Percentiles rank a stretch among this genome's conserved stretches.
Conservation (phyloP, 2,113 vertebrate species). For the Hippocampus abdominalis region DNA sequence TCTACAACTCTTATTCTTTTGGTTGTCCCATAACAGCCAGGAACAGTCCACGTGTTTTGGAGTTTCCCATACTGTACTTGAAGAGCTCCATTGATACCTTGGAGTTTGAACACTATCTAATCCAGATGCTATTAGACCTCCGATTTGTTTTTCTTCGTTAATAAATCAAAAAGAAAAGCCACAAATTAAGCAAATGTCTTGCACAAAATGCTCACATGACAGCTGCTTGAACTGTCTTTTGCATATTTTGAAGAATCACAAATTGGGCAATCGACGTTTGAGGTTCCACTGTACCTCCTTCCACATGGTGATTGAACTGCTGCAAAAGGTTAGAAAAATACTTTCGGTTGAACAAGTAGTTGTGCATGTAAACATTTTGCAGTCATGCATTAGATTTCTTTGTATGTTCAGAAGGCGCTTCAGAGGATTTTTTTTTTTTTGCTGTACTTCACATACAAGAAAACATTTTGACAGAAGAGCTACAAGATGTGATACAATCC, state of each 20-base stretch:
- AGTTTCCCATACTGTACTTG: background rate
- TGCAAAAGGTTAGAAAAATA: constrained; percentile 13
- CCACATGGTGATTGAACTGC: constrained; percentile 41
- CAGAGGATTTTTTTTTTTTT: constrained; percentile 2
- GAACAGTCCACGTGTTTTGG: background rate
- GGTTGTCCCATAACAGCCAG: background rate
- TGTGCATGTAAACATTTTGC: constrained; percentile 18
- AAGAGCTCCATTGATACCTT: background rate
- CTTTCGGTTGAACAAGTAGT: constrained; percentile 11
- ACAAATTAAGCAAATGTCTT: background rate
- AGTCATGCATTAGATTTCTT: constrained; percentile 21
- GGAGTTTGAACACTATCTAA: background rate
- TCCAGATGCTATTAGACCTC: background rate
- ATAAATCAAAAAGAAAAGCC: background rate
- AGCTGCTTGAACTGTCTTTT: background rate
- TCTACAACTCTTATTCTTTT: background rate
- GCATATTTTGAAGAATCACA: background rate
- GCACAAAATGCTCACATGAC: background rate
- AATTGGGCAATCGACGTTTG: background rate
- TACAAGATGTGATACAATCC: constrained; percentile 22
- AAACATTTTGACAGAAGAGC: constrained; percentile 32
- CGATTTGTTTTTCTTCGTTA: background rate
- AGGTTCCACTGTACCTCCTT: constrained; percentile 10
- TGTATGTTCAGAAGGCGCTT: constrained; percentile 11
- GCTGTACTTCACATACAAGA: constrained; percentile 30